phyloP scores from a whole-genome alignment of 2,888 invertebrate species.

The Fragum fragum region DNA sequence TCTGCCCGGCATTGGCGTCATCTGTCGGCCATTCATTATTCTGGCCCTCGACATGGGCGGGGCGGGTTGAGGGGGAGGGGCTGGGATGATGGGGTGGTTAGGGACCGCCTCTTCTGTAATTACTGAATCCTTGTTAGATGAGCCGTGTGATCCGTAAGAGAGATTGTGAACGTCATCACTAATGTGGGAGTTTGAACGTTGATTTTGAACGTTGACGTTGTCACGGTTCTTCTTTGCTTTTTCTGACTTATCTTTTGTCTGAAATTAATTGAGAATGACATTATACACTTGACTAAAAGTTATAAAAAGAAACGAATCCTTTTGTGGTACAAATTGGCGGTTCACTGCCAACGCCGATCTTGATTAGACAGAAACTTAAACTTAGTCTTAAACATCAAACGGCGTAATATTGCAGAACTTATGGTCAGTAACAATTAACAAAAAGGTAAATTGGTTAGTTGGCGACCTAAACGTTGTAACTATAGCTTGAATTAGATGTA shows the following conservation, averaged over 20 bases:
- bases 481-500: too few species aligned
- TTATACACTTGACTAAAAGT: too few species aligned
- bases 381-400: too few species aligned
- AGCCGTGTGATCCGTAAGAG: slow-evolving; percentile 49
- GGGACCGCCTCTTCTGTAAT: slow-evolving; percentile 48
- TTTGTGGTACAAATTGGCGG: too few species aligned
- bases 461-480: too few species aligned
- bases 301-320: too few species aligned
- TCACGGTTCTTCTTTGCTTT: slow-evolving; percentile 61
- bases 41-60: slow-evolving; percentile 36
- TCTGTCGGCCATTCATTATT: slow-evolving; percentile 55
- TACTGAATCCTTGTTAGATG: slow-evolving; percentile 48
- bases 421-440: too few species aligned
- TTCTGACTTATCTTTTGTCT: slow-evolving; percentile 61
- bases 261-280: not conserved
- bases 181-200: slow-evolving; percentile 39
- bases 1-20: slow-evolving; percentile 67
- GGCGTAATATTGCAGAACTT: too few species aligned
- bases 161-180: slow-evolving; percentile 55
- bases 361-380: too few species aligned
- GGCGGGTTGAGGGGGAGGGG: slow-evolving; percentile 33
- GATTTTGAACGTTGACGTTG: slow-evolving; percentile 55
- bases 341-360: too few species aligned
- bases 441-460: too few species aligned
- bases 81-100: not conserved